These are phyloP conservation scores for Amblyjoppa fuscipennis DNA, from an alignment of 2,888 invertebrate genomes.

Conservation along the genomic window DNA sequence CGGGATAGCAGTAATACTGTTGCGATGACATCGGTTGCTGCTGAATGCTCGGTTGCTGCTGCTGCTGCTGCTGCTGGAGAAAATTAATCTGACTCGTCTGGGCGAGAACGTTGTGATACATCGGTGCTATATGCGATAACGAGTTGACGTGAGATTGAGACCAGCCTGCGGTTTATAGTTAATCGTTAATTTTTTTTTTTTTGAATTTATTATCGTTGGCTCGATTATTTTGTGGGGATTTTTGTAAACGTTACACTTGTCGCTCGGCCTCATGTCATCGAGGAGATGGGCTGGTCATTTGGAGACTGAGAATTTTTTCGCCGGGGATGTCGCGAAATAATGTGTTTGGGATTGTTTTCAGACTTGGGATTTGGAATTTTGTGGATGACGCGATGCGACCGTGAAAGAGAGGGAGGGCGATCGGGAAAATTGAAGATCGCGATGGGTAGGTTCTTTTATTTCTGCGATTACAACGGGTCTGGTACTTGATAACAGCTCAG, in stretches of 20 bases:
- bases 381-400: constrained; percentile 14
- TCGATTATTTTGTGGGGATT: background rate
- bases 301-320: constrained; percentile 43
- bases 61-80: constrained; percentile 71
- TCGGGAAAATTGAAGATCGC: constrained; percentile 20
- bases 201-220: background rate
- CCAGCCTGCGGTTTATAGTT: constrained; percentile 62
- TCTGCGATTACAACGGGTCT: background rate
- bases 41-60: constrained; percentile 39
- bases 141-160: constrained; percentile 67
- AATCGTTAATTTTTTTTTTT: constrained; percentile 1
- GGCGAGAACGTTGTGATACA: constrained; percentile 73
- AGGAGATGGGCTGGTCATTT: constrained; percentile 20
- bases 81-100: constrained; percentile 76
- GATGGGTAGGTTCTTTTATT: background rate
- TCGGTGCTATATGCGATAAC: constrained; percentile 71
- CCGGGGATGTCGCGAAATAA: background rate
- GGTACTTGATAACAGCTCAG: background rate
- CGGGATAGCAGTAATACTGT: constrained; percentile 61
- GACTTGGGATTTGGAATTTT: constrained; percentile 53
- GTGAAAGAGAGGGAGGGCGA: background rate
- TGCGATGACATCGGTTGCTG: constrained; percentile 64
- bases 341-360: constrained; percentile 10
- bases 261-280: constrained; percentile 60
- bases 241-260: constrained; percentile 47